A percentile compares a stretch with the other conserved stretches of the same genome.
Evolutionary conservation across 37 sponge, comb jelly and placozoan genomes (phyloP).

Genomic region (Halisarca cf. caerulea): DNA sequence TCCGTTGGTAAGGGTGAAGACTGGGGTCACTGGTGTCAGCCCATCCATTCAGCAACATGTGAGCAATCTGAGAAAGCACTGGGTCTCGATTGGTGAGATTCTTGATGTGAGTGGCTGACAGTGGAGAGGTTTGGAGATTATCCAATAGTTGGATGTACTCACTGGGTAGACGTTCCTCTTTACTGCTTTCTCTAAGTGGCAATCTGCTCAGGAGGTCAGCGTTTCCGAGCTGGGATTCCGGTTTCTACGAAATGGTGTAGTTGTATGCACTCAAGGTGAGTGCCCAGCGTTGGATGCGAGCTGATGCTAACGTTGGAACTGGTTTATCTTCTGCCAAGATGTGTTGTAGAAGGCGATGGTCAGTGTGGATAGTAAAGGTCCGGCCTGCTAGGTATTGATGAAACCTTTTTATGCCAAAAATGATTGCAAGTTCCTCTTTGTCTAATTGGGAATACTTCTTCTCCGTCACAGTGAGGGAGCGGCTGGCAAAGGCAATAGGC

Average conservation of each 20-base stretch:
- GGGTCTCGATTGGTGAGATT: conserved; percentile 1
- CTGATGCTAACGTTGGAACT: neutral
- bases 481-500: neutral
- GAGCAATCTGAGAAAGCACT: neutral
- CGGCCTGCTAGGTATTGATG: neutral
- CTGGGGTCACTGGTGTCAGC: neutral
- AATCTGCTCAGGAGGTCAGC: conserved; percentile 1
- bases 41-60: neutral
- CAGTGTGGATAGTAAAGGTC: neutral
- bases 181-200: neutral
- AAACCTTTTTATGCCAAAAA: neutral
- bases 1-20: neutral
- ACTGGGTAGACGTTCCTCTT: neutral
- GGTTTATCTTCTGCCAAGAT: neutral
- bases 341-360: neutral
- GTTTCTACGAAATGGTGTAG: neutral
- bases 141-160: neutral
- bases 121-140: neutral
- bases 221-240: too few relatives aligned
- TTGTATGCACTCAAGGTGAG: neutral
- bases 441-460: neutral
- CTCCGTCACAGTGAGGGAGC: neutral
- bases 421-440: neutral
- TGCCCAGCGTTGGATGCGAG: neutral
- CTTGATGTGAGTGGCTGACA: neutral